Percentiles rank a stretch among this genome's conserved stretches.
These are phyloP conservation scores for Bombus balteatus DNA, from an alignment of 1,140 invertebrate genomes.

Conservation along the genomic window DNA sequence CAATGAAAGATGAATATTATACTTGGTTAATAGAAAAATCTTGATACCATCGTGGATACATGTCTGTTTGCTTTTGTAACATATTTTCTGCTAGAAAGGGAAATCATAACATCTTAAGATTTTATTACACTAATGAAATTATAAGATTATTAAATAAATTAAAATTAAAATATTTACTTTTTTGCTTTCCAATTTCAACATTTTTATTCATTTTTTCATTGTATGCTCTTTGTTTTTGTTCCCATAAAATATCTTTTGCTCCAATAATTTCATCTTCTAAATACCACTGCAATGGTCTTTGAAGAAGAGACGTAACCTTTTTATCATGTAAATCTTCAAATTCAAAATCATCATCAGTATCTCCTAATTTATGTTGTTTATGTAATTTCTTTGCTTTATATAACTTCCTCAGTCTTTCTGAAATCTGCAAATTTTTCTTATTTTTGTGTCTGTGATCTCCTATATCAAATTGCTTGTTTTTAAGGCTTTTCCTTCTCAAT, in stretches of 20 bases:
- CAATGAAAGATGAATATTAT: conserved; percentile 11
- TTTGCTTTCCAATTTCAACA: conserved; percentile 42
- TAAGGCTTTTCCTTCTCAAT: not conserved
- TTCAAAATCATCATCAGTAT: not conserved
- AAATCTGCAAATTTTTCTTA: not conserved
- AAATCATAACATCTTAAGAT: not conserved
- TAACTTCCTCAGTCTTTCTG: not conserved
- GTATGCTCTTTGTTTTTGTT: conserved; percentile 33
- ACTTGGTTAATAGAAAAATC: conserved; percentile 78
- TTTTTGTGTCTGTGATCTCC: conserved; percentile 15
- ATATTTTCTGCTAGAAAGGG: not conserved
- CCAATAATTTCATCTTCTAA: conserved; percentile 61
- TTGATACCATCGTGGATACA: conserved; percentile 77
- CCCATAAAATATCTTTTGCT: conserved; percentile 48
- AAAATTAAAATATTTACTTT: conserved; percentile 32
- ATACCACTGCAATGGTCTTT: conserved; percentile 41
- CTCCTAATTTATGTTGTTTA: not conserved
- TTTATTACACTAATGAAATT: not conserved
- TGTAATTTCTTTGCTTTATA: not conserved
- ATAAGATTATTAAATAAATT: conserved; percentile 10
- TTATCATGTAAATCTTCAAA: not conserved
- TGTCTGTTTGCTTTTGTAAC: not conserved
- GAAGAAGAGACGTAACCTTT: not conserved
- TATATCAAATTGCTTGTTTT: not conserved
- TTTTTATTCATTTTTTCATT: conserved; percentile 33